Evolutionary conservation across 2,797 vertebrate genomes (phyloP).

Genomic region (Acanthurus tractus): DNA sequence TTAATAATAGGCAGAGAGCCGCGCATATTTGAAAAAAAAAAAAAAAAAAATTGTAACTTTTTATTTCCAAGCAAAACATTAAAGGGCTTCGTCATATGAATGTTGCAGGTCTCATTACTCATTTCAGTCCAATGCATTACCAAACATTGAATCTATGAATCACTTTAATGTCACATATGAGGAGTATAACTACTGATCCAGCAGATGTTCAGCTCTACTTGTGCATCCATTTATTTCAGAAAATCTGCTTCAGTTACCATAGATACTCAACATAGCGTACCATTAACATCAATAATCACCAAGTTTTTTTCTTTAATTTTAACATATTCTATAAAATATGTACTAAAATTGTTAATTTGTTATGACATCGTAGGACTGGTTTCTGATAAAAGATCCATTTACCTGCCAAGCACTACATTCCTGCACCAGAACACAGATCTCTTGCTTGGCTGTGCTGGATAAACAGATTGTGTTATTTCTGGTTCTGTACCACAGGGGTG

Average conservation of each 20-base stretch:
- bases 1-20: constrained; percentile 65
- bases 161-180: constrained; percentile 41
- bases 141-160: constrained; percentile 44
- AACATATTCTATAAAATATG: constrained; percentile 51
- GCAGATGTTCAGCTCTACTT: constrained; percentile 15
- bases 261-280: constrained; percentile 52
- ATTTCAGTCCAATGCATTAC: constrained; percentile 23
- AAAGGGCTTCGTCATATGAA: constrained; percentile 29
- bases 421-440: constrained; percentile 51
- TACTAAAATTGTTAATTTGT: constrained; percentile 65
- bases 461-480: constrained; percentile 72
- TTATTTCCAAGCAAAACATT: constrained; percentile 54
- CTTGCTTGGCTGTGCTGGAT: constrained; percentile 52
- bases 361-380: constrained; percentile 68
- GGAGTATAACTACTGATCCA: constrained; percentile 37
- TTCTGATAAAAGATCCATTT: constrained; percentile 71
- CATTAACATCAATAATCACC: constrained; percentile 53
- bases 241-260: constrained; percentile 61
- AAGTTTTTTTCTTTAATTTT: constrained; percentile 45
- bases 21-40: constrained; percentile 38
- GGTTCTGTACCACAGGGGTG: constrained; percentile 46
- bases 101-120: constrained; percentile 39
- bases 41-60: constrained; percentile 46
- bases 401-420: constrained; percentile 68
- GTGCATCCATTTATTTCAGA: constrained; percentile 55